These are phyloP conservation scores for Nipponia nippon DNA, from an alignment of 2,113 vertebrate species.

Conservation along the genomic window DNA sequence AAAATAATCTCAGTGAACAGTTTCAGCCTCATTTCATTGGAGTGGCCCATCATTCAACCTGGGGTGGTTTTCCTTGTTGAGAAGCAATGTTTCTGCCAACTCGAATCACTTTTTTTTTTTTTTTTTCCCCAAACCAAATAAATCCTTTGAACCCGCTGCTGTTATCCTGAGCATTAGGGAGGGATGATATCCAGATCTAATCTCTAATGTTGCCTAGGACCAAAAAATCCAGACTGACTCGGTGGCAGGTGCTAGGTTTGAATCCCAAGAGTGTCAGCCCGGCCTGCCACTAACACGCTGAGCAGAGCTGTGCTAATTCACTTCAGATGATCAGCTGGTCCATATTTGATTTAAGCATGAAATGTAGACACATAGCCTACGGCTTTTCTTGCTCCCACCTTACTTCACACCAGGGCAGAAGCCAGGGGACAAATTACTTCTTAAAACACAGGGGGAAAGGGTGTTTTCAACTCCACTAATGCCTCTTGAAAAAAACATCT, in stretches of 20 bases:
- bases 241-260: neutral
- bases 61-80: neutral
- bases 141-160: neutral
- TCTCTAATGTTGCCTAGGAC: neutral
- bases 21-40: neutral
- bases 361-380: rapidly evolving
- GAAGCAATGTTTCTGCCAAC: neutral
- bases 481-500: neutral
- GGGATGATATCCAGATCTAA: neutral
- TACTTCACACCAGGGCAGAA: neutral
- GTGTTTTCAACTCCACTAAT: neutral
- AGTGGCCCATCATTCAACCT: neutral
- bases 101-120: neutral
- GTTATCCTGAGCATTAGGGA: neutral
- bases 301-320: neutral
- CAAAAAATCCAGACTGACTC: neutral
- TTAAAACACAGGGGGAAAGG: neutral
- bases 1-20: neutral
- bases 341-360: neutral
- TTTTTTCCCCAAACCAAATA: neutral
- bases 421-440: neutral
- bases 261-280: rapidly evolving
- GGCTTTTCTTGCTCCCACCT: neutral
- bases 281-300: neutral
- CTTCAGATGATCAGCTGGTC: neutral